Conservation (phyloP, 2,797 vertebrate genomes). For the Mormyrops boulengeri region DNA sequence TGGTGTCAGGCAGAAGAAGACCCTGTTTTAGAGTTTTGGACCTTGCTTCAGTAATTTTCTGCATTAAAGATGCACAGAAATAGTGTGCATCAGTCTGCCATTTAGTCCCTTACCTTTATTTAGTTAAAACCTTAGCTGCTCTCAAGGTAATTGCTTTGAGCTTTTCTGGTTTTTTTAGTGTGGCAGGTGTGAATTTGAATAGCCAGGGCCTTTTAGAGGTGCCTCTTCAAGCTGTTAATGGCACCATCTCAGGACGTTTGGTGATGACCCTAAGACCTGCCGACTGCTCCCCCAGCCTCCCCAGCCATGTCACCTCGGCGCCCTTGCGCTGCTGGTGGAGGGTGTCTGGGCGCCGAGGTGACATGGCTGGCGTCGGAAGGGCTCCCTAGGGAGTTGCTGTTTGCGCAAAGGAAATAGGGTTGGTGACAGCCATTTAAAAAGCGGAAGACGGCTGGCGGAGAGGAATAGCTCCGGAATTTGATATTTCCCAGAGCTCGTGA, state of each 20-base stretch:
- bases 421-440: slow-evolving; percentile 19
- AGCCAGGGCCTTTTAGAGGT: neutral
- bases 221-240: neutral
- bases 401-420: slow-evolving; percentile 2
- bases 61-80: neutral
- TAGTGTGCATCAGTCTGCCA: neutral
- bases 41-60: neutral
- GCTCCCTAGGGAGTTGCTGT: neutral
- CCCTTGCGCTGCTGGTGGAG: neutral
- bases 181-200: neutral
- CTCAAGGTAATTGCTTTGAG: neutral
- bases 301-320: neutral
- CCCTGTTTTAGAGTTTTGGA: neutral
- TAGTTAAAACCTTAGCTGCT: neutral
- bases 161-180: neutral
- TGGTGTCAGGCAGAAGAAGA: neutral
- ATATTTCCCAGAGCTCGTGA: slow-evolving; percentile 27
- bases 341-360: neutral
- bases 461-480: slow-evolving; percentile 5
- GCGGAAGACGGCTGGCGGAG: neutral
- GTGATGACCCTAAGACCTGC: slow-evolving; percentile 5
- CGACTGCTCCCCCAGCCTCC: neutral
- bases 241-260: neutral
- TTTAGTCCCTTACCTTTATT: neutral
- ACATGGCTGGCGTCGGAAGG: slow-evolving; percentile 7